A percentile compares a stretch with the other conserved stretches of the same genome.
phyloP scores from a whole-genome alignment of 2,888 invertebrate genomes.

The Hydroisotoma schaefferi region DNA sequence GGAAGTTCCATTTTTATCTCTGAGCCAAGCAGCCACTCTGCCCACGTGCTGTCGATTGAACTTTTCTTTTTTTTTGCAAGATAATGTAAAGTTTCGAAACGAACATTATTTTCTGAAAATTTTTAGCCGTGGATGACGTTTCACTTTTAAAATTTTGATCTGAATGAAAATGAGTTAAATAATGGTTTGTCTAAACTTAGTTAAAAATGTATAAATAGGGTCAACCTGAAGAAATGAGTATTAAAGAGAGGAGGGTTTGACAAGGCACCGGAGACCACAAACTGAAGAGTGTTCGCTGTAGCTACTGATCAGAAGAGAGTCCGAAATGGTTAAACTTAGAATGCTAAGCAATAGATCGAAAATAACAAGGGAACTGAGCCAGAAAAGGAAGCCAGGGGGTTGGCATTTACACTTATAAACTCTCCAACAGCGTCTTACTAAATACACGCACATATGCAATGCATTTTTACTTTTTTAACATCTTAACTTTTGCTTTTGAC shows the following conservation, averaged over 20 bases:
- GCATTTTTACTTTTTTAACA: too few relatives aligned
- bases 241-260: slow-evolving; percentile 8
- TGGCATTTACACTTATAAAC: too few relatives aligned
- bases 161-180: background rate
- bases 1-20: slow-evolving; percentile 11
- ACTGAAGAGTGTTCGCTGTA: slow-evolving; percentile 28
- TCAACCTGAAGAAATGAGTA: slow-evolving; percentile 14
- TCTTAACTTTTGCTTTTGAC: too few relatives aligned
- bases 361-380: slow-evolving; percentile 47
- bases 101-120: too few relatives aligned
- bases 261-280: slow-evolving; percentile 42
- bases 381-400: slow-evolving; percentile 46
- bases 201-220: background rate
- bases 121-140: too few relatives aligned
- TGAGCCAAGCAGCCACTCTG: background rate
- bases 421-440: too few relatives aligned
- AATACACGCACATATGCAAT: too few relatives aligned
- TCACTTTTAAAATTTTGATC: too few relatives aligned
- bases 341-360: slow-evolving; percentile 32
- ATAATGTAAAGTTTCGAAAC: too few relatives aligned
- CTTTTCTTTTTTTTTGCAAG: too few relatives aligned
- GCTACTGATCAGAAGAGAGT: slow-evolving; percentile 44
- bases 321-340: slow-evolving; percentile 37
- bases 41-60: slow-evolving; percentile 3
- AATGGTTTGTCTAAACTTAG: background rate